phyloP scores from a whole-genome alignment of 2,113 vertebrate genomes.

The Chunga burmeisteri region DNA sequence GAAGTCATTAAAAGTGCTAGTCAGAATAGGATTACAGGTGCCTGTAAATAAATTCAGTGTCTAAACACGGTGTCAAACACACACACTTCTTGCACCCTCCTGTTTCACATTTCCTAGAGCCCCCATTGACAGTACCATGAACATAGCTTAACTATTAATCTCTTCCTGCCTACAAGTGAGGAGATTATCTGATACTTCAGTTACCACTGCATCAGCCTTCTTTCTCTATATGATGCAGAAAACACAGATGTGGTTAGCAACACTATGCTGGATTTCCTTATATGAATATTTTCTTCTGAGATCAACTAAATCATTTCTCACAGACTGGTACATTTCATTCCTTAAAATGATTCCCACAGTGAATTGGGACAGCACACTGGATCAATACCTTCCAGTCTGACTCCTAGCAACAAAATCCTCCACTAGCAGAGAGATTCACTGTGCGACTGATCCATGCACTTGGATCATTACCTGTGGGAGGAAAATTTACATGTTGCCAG shows the following conservation, averaged over 20 bases:
- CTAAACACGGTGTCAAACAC: neutral
- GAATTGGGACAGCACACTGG: neutral
- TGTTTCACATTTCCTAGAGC: neutral
- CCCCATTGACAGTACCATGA: neutral
- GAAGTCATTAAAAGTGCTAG: neutral
- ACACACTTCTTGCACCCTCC: neutral
- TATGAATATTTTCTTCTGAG: neutral
- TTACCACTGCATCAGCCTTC: neutral
- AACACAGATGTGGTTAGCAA: neutral
- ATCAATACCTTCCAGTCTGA: neutral
- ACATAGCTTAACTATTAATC: neutral
- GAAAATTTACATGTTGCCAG: rapidly evolving
- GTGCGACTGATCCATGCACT: neutral
- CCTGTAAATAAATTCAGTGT: neutral
- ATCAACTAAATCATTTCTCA: neutral
- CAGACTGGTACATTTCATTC: neutral
- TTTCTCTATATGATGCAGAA: neutral
- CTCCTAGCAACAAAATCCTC: neutral
- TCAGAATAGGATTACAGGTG: neutral
- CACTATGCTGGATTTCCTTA: neutral
- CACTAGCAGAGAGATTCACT: neutral
- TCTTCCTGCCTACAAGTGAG: neutral
- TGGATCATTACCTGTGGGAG: neutral
- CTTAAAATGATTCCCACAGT: neutral
- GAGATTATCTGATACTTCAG: neutral